Evolutionary conservation across 2,797 vertebrate species (phyloP).

Genomic region (Neopelma chrysocephalum): DNA sequence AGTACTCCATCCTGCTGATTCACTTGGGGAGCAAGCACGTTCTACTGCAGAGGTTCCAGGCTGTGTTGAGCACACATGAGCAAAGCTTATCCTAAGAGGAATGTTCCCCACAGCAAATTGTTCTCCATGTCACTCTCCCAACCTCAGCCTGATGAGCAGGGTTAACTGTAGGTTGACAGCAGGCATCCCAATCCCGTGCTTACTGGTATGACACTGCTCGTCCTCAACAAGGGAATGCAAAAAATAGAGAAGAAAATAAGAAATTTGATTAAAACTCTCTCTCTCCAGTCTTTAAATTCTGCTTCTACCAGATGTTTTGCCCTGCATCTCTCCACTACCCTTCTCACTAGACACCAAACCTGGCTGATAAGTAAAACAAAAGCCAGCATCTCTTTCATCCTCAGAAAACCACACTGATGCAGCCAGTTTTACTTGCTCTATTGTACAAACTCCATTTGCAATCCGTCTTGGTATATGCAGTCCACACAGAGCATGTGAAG

Average conservation of each 20-base stretch:
- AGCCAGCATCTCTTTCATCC: background rate
- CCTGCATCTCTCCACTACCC: background rate
- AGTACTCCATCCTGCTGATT: background rate
- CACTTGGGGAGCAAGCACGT: fast-evolving
- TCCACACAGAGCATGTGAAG: background rate
- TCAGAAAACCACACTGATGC: background rate
- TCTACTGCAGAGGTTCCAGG: background rate
- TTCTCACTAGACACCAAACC: background rate
- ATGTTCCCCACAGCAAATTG: background rate
- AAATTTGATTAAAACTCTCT: background rate
- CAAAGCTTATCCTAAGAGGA: background rate
- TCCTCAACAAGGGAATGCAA: background rate
- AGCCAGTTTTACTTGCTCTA: constrained; percentile 53
- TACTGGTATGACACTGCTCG: background rate
- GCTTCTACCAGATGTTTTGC: background rate
- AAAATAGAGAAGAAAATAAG: background rate
- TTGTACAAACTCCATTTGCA: constrained; percentile 28
- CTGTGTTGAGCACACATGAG: background rate
- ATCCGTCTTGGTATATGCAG: background rate
- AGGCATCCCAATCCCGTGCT: background rate
- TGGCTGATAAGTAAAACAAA: background rate
- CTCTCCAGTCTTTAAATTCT: background rate
- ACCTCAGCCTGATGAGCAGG: background rate
- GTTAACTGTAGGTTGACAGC: background rate
- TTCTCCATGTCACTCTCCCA: background rate